phyloP scores from a whole-genome alignment of 2,888 invertebrate genomes.

The Polyommatus iphigenia region DNA sequence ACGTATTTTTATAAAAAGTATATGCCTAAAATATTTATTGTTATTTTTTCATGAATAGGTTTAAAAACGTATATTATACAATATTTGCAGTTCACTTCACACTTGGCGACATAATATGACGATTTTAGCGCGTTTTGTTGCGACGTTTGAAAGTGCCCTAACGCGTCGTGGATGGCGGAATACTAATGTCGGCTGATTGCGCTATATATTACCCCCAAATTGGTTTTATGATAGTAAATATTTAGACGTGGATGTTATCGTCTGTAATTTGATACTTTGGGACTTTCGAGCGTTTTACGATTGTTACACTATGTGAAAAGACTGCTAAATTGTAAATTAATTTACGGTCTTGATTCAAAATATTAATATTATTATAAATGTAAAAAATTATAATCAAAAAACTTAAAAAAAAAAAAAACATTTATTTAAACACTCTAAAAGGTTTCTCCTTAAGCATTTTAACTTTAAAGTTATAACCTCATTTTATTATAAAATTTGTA shows the following conservation, averaged over 20 bases:
- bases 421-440: too few species aligned
- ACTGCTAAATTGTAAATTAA: slow-evolving; percentile 57
- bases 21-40: too few species aligned
- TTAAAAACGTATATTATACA: too few species aligned
- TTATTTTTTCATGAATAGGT: too few species aligned
- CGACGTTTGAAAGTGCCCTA: not conserved
- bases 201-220: slow-evolving; percentile 76
- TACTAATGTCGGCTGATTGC: slow-evolving; percentile 73
- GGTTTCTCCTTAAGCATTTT: too few species aligned
- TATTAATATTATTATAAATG: not conserved
- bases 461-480: too few species aligned
- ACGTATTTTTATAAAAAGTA: too few species aligned
- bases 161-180: slow-evolving; percentile 58
- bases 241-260: slow-evolving; percentile 77
- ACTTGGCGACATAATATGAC: not conserved
- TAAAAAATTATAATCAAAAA: too few species aligned
- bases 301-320: slow-evolving; percentile 71
- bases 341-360: not conserved
- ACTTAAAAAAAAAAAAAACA: too few species aligned
- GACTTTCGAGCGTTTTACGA: slow-evolving; percentile 65
- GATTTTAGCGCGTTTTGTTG: not conserved
- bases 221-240: slow-evolving; percentile 77
- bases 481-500: too few species aligned
- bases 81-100: not conserved
- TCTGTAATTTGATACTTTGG: slow-evolving; percentile 76